A percentile compares a stretch with the other conserved stretches of the same genome.
These are phyloP conservation scores for Geotrupes spiniger DNA, from an alignment of 2,888 invertebrate genomes.

Conservation along the genomic window DNA sequence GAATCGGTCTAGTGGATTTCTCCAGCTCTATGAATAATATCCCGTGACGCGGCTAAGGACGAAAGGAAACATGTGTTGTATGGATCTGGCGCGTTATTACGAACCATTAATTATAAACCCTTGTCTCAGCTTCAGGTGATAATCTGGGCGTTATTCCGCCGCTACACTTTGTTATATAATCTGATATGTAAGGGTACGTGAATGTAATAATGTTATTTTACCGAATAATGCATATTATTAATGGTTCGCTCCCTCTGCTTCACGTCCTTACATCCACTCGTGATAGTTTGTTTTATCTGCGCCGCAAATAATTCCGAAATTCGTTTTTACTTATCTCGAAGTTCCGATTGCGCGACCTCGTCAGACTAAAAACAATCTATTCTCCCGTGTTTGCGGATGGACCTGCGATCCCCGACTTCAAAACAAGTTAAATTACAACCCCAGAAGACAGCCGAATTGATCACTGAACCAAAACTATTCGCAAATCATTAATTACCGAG, in stretches of 20 bases:
- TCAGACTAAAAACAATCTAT: no score
- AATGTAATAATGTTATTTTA: conserved; percentile 18
- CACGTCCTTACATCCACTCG: no score
- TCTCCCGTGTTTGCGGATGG: not conserved
- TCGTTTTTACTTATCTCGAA: no score
- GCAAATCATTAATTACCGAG: conserved; percentile 44
- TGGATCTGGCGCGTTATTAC: conserved; percentile 38
- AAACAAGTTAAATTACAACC: conserved; percentile 42
- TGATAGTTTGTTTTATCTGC: no score
- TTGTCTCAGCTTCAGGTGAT: conserved; percentile 41
- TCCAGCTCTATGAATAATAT: conserved; percentile 26
- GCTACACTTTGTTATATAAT: conserved; percentile 27
- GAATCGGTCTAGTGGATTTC: conserved; percentile 3
- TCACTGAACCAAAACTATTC: conserved; percentile 45
- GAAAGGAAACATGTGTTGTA: conserved; percentile 34
- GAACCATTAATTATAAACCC: conserved; percentile 43
- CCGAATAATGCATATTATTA: conserved; percentile 15
- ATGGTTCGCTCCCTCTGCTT: not conserved
- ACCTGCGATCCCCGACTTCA: conserved; percentile 4
- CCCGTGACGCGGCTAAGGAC: conserved; percentile 28
- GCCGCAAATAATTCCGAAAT: no score
- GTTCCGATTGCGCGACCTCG: no score
- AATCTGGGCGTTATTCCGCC: conserved; percentile 32
- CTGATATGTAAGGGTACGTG: conserved; percentile 19
- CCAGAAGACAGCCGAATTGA: conserved; percentile 43